These are phyloP conservation scores for Tenthredo scrophulariae DNA, from an alignment of 2,888 invertebrate species.

Conservation along the genomic window DNA sequence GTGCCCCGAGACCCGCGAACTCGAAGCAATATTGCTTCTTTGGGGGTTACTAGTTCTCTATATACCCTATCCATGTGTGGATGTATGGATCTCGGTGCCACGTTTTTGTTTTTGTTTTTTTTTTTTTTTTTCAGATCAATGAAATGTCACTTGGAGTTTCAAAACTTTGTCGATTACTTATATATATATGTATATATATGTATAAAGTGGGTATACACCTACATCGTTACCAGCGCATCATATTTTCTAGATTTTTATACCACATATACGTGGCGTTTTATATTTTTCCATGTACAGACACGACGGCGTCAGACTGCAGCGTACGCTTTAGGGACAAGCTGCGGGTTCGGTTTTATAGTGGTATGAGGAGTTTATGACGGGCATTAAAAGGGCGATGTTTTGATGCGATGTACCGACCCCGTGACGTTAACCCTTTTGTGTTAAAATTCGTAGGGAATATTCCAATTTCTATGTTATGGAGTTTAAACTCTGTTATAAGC, in stretches of 20 bases:
- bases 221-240: neutral
- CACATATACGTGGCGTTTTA: neutral
- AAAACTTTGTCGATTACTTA: neutral
- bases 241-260: neutral
- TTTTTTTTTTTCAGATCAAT: neutral
- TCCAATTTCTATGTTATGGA: constrained; percentile 27
- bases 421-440: constrained; percentile 33
- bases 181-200: neutral
- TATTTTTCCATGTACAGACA: neutral
- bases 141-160: neutral
- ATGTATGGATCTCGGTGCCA: neutral
- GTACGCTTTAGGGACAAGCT: constrained; percentile 6
- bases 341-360: neutral
- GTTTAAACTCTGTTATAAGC: constrained; percentile 17
- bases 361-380: constrained; percentile 24
- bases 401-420: constrained; percentile 18
- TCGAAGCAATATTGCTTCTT: constrained; percentile 74
- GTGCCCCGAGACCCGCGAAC: neutral
- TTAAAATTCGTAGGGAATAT: constrained; percentile 16
- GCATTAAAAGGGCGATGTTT: constrained; percentile 31
- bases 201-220: no score
- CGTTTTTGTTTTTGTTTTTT: no score
- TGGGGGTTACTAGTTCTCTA: constrained; percentile 69
- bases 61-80: neutral
- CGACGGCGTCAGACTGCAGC: neutral